Percentiles rank a stretch among this genome's conserved stretches.
These are phyloP conservation scores for Slavum lentiscoides DNA, from an alignment of 2,888 invertebrate genomes.

Conservation along the genomic window DNA sequence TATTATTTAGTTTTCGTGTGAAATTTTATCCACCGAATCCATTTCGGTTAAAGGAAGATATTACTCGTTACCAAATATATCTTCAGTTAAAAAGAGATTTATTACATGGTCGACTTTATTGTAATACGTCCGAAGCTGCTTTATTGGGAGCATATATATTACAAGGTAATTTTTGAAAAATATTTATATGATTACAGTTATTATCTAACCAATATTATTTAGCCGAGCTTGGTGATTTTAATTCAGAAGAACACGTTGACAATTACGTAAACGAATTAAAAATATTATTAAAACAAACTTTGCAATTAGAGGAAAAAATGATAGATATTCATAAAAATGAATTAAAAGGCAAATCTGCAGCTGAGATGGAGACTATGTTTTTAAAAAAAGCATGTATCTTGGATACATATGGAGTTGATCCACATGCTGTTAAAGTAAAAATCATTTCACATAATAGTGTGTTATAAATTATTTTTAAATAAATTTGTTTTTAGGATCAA, in stretches of 20 bases:
- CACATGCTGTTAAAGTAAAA: slow-evolving; percentile 91
- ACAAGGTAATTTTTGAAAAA: slow-evolving; percentile 74
- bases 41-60: slow-evolving; percentile 86
- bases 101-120: slow-evolving; percentile 90
- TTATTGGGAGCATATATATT: slow-evolving; percentile 88
- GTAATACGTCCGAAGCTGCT: slow-evolving; percentile 85
- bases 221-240: slow-evolving; percentile 95
- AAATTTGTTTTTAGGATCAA: slow-evolving; percentile 72
- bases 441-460: background rate
- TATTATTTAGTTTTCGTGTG: slow-evolving; percentile 92
- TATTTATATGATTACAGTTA: background rate
- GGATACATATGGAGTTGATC: slow-evolving; percentile 97
- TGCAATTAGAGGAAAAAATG: slow-evolving; percentile 88
- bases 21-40: slow-evolving; percentile 98
- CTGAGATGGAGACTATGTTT: slow-evolving; percentile 87
- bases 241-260: slow-evolving; percentile 82
- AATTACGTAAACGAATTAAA: slow-evolving; percentile 91
- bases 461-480: background rate
- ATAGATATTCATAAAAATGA: slow-evolving; percentile 88
- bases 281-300: slow-evolving; percentile 88
- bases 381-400: slow-evolving; percentile 86
- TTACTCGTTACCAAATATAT: slow-evolving; percentile 92
- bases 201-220: slow-evolving; percentile 54
- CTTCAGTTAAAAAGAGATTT: slow-evolving; percentile 92
- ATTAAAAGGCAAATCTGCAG: slow-evolving; percentile 82